These are phyloP conservation scores for Chitala chitala DNA, from an alignment of 2,113 vertebrate species.

Conservation along the genomic window DNA sequence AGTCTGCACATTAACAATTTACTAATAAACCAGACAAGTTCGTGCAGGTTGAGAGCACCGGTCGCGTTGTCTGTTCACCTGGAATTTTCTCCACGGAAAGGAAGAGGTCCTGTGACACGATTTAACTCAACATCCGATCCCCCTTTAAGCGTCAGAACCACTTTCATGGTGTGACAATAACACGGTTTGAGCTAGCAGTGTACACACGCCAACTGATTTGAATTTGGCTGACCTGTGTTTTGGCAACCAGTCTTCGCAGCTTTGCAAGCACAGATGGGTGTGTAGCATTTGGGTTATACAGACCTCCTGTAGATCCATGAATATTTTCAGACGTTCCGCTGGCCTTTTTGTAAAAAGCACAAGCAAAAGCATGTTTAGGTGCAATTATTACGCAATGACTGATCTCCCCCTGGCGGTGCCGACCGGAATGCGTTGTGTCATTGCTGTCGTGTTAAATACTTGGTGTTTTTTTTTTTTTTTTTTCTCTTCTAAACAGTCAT, in stretches of 20 bases:
- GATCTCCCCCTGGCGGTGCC: constrained; percentile 54
- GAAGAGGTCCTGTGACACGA: too few species aligned
- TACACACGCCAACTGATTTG: constrained; percentile 46
- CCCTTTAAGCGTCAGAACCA: not conserved
- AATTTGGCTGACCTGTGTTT: constrained; percentile 55
- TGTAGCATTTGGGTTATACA: constrained; percentile 48
- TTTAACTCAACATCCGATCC: too few species aligned
- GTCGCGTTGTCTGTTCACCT: too few species aligned
- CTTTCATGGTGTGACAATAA: constrained; percentile 1
- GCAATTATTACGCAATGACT: constrained; percentile 34
- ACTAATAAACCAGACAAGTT: too few species aligned
- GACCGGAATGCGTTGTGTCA: not conserved
- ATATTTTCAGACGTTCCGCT: constrained; percentile 35
- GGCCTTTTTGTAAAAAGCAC: constrained; percentile 27
- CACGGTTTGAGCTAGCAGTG: constrained; percentile 14
- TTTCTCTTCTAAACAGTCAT: not conserved
- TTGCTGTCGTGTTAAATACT: not conserved
- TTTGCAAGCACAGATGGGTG: constrained; percentile 53
- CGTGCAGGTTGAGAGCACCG: too few species aligned
- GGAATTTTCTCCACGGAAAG: too few species aligned
- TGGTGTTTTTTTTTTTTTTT: not conserved
- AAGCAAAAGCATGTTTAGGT: constrained; percentile 10
- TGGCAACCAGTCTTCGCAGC: constrained; percentile 46
- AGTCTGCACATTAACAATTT: too few species aligned
- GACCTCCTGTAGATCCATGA: constrained; percentile 42